These are phyloP conservation scores for Somateria mollissima DNA, from an alignment of 2,797 vertebrate genomes.

Conservation along the genomic window DNA sequence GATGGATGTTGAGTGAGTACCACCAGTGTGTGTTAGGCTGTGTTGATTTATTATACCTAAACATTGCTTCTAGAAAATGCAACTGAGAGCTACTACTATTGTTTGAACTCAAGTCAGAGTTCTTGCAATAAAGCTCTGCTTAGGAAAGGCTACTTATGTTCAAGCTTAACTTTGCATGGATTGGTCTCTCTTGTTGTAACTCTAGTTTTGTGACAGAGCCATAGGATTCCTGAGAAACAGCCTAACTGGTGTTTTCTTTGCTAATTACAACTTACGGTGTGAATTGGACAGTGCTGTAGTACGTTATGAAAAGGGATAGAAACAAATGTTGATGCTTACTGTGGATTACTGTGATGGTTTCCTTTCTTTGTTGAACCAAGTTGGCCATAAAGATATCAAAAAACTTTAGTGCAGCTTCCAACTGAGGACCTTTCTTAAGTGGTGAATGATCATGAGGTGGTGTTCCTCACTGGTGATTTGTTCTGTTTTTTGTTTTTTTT, in stretches of 20 bases:
- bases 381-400: background rate
- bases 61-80: background rate
- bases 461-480: background rate
- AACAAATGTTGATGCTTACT: background rate
- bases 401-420: background rate
- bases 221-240: background rate
- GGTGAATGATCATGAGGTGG: background rate
- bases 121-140: background rate
- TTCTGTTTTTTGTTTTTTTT: background rate
- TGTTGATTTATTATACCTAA: background rate
- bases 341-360: background rate
- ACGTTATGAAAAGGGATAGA: background rate
- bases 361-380: background rate
- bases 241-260: background rate
- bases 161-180: background rate
- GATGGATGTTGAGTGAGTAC: background rate
- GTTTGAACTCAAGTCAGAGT: background rate
- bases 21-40: background rate
- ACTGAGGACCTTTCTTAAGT: background rate
- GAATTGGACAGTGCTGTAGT: background rate
- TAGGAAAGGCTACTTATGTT: background rate
- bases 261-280: background rate
- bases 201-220: background rate
- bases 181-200: background rate
- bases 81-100: background rate